Evolutionary conservation across 2,113 vertebrate genomes (phyloP).

Genomic region (Upupa epops): DNA sequence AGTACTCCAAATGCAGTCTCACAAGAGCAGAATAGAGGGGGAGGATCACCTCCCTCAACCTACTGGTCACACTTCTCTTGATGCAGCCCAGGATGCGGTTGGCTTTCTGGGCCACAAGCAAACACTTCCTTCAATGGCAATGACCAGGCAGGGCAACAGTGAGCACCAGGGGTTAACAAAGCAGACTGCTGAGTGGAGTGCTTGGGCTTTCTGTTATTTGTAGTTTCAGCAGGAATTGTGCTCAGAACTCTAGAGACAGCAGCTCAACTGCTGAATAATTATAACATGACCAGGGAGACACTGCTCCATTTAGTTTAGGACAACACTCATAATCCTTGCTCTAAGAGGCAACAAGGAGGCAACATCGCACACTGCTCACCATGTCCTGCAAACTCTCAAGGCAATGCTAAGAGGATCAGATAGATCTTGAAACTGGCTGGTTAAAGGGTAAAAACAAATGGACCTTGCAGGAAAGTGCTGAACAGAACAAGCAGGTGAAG

Average conservation of each 20-base stretch:
- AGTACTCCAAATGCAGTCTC: too few species aligned
- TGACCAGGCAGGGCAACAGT: background rate
- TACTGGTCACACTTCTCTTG: too few species aligned
- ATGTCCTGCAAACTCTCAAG: background rate
- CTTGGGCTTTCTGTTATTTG: background rate
- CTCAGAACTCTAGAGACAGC: background rate
- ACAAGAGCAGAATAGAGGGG: too few species aligned
- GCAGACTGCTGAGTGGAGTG: background rate
- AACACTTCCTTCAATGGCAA: background rate
- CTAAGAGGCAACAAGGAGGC: background rate
- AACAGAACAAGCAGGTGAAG: background rate
- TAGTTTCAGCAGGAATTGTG: background rate
- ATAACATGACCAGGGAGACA: background rate
- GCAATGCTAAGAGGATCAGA: background rate
- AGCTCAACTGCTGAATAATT: slow-evolving; percentile 29
- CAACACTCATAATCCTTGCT: background rate
- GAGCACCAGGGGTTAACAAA: background rate
- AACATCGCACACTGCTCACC: background rate
- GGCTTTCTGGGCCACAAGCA: too few species aligned
- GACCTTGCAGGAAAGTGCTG: background rate
- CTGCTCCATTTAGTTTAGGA: slow-evolving; percentile 26
- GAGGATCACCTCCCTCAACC: too few species aligned
- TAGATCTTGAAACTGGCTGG: background rate
- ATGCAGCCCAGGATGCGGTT: too few species aligned
- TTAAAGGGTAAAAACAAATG: background rate